Conservation (phyloP, 2,797 vertebrate genomes). For the Tauraco hartlaubi region DNA sequence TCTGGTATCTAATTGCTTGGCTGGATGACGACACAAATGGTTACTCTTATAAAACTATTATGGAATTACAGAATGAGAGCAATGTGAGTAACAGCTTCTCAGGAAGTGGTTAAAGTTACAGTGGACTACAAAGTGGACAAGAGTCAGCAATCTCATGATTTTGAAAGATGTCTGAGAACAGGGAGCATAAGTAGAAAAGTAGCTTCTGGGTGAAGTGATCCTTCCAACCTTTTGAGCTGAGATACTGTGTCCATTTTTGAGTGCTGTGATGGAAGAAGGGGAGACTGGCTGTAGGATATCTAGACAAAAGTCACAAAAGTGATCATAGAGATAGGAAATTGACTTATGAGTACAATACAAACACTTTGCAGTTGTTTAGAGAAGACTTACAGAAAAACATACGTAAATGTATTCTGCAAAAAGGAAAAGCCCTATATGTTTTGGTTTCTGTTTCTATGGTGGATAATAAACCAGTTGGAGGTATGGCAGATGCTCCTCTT, state of each 20-base stretch:
- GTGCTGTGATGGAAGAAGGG: not conserved
- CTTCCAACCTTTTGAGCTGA: not conserved
- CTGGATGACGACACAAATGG: not conserved
- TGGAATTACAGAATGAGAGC: not conserved
- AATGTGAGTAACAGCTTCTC: not conserved
- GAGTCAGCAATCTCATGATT: not conserved
- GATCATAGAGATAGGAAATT: not conserved
- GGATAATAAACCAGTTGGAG: not conserved
- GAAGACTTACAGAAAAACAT: not conserved
- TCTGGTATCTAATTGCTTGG: not conserved
- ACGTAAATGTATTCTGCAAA: not conserved
- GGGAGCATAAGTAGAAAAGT: not conserved
- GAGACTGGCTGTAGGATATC: no score
- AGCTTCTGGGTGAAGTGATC: not conserved
- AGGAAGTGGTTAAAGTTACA: not conserved
- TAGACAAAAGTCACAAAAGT: not conserved
- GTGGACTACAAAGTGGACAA: not conserved
- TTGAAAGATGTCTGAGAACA: not conserved
- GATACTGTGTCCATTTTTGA: not conserved
- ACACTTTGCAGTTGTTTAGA: not conserved
- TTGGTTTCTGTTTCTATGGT: not conserved
- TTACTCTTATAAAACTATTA: not conserved
- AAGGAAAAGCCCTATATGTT: not conserved
- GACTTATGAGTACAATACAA: not conserved
- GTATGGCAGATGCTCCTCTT: not conserved